phyloP scores from a whole-genome alignment of 2,888 invertebrate species.

The Penaeus monodon region DNA sequence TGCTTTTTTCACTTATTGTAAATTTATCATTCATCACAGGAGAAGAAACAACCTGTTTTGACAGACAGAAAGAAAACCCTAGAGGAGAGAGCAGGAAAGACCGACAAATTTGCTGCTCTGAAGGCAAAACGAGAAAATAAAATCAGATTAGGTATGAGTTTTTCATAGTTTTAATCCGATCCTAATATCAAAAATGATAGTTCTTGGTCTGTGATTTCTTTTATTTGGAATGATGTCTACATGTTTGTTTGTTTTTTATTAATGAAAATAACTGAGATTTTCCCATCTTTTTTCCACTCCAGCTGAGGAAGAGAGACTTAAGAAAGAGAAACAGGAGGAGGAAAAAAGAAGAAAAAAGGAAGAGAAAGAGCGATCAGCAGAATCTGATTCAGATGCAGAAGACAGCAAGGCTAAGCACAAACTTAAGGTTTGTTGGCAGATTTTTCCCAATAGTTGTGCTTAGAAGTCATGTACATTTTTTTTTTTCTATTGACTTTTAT shows the following conservation, averaged over 20 bases:
- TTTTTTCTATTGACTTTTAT: too few species aligned
- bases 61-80: slow-evolving; percentile 88
- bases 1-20: background rate
- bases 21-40: slow-evolving; percentile 19
- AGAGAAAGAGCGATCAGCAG: slow-evolving; percentile 72
- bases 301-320: slow-evolving; percentile 71
- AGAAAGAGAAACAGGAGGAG: slow-evolving; percentile 65
- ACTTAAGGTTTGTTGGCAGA: slow-evolving; percentile 77
- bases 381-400: slow-evolving; percentile 69
- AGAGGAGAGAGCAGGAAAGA: slow-evolving; percentile 83
- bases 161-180: slow-evolving; percentile 67
- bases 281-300: background rate
- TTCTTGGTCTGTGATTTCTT: background rate
- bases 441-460: too few species aligned
- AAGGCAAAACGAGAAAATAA: slow-evolving; percentile 92
- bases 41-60: slow-evolving; percentile 53
- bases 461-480: too few species aligned
- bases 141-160: slow-evolving; percentile 71
- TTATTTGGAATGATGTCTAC: background rate
- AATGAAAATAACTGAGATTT: background rate
- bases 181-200: background rate
- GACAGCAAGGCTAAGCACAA: slow-evolving; percentile 81
- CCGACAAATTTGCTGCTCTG: slow-evolving; percentile 92
- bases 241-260: background rate
- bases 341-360: slow-evolving; percentile 68